Evolutionary conservation across 2,888 invertebrate genomes (phyloP), one percentile per base, ranked within the genome.

Genomic region (Hypolimnas misippus): DNA sequence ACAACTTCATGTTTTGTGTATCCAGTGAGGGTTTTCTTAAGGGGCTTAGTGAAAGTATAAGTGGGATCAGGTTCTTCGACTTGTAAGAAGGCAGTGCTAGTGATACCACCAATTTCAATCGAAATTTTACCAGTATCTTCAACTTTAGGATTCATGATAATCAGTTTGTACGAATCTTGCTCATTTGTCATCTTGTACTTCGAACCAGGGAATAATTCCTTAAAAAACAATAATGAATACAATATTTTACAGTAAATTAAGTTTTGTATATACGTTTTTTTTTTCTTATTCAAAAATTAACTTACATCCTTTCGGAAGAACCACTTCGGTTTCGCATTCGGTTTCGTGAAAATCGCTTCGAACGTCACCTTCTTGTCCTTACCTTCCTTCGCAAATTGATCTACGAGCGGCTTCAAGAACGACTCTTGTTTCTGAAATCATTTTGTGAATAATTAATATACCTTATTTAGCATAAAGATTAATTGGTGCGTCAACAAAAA

Each of bases 71-170:
- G 97, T 88, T 98, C 99, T 79, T 99, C 98, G 19, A 99, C 99
- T 88, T 96, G 97, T 60, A 99, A 94, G 92, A 97, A 97, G 50
- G 96, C 98, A 17, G 97, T 96, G 73, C 96, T 97, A 57, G 95
- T 94, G 53, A 97, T 94, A 57, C 98, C 98, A 76, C 97, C 96
- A 74, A 99, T 97, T 92, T 99, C 98, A 76, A 98, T 96, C 0
- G 97, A 97, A 82, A 98, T 99, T 92, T 98, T 98, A 75, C 99
- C 99, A 72, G 97, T 97, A 84, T 99, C 99, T 75, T 99, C 99
- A 38, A 97, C 97, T 90, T 97, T 98, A 0, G 99, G 98, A 76
- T 94, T 95, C 83, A 94, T 94, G 76, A 99, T 98, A 70, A 97
- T 96, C 69, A 99, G 93, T 77, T 96, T 96, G 86, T 99, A 98